phyloP scores from a whole-genome alignment of 2,113 vertebrate genomes.

The Nibea coibor region DNA sequence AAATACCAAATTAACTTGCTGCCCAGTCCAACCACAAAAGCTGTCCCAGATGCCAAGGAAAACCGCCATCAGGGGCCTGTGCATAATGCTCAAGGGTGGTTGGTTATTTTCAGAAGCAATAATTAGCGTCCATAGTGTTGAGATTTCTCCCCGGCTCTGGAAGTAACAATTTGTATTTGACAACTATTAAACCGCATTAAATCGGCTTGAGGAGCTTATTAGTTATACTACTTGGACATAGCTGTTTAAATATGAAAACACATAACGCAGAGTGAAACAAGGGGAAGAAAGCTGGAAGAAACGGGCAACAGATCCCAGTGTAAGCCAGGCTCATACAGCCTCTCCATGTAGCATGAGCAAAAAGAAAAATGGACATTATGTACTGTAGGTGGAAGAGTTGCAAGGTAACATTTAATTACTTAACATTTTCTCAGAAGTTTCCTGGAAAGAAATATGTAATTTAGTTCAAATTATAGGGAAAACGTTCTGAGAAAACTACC shows the following conservation, averaged over 20 bases:
- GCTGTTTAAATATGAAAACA: conserved; percentile 54
- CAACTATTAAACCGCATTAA: conserved; percentile 73
- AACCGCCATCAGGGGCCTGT: conserved; percentile 14
- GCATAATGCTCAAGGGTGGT: conserved; percentile 53
- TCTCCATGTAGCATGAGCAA: conserved; percentile 9
- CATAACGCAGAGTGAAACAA: conserved; percentile 8
- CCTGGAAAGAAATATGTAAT: too few species aligned
- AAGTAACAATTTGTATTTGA: conserved; percentile 67
- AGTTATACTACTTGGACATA: conserved; percentile 55
- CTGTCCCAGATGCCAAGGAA: conserved; percentile 56
- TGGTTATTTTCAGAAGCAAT: conserved; percentile 73
- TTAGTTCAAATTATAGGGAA: neutral
- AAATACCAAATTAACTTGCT: conserved; percentile 47
- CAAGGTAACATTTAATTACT: neutral
- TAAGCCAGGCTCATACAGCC: conserved; percentile 14
- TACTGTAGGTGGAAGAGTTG: conserved; percentile 4
- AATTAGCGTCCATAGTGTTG: conserved; percentile 67
- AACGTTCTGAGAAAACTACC: neutral
- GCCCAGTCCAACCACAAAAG: conserved; percentile 37
- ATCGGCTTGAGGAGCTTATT: conserved; percentile 64
- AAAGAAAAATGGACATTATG: conserved; percentile 21
- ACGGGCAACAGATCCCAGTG: conserved; percentile 31
- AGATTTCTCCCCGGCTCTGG: conserved; percentile 51
- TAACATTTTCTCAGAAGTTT: neutral
- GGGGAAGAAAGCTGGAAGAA: neutral